Evolutionary conservation across 1,140 invertebrate species (phyloP), one percentile per base, ranked within the genome.

Genomic region (Drosophila ironensis): DNA sequence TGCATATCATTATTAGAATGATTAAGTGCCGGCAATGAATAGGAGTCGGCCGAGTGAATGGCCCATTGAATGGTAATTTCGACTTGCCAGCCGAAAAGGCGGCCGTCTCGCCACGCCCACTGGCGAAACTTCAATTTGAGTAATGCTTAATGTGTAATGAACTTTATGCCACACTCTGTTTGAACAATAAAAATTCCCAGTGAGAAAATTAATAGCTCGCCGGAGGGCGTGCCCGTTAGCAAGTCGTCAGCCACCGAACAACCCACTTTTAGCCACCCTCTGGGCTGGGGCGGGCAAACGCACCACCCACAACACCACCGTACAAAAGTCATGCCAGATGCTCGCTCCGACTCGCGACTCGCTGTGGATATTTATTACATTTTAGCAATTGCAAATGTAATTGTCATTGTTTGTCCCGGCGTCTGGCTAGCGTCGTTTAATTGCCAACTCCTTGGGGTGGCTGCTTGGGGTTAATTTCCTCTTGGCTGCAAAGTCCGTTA

Each of bases 381-480:
- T 86, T 78, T 42, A 73, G 78, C 73, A 82, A 82, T 82, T 84
- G 80, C 78, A 78, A 82, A 67, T 76, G 72, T 82, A 82, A 81
- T 74, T 84, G 78, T 82, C 73, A 74, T 78, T 84, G 78, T 82
- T 82, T 84, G 73, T 84, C 73, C 73, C 77, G 77, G 57, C 69
- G 78, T 84, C 77, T 81, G 77, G 77, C 56, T 63, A 82, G 69
- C 82, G 78, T 84, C 73, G 50, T 86, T 86, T 84, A 82, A 82
- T 82, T 78, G 80, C 80, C 78, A 59, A 19, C 27, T 22, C 46
- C 11, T n/a, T n/a, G 3, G 28, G 28, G 9, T 33, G 30, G 28
- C n/a, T 2, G 3, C n/a, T 12, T 9, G 14, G 33, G 27, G 50
- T 22, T 51, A 35, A 20, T 19, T 57, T 42, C 25, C 24, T 38